Evolutionary conservation across 1,140 invertebrate species (phyloP).

Genomic region (Drosophila burlai): DNA sequence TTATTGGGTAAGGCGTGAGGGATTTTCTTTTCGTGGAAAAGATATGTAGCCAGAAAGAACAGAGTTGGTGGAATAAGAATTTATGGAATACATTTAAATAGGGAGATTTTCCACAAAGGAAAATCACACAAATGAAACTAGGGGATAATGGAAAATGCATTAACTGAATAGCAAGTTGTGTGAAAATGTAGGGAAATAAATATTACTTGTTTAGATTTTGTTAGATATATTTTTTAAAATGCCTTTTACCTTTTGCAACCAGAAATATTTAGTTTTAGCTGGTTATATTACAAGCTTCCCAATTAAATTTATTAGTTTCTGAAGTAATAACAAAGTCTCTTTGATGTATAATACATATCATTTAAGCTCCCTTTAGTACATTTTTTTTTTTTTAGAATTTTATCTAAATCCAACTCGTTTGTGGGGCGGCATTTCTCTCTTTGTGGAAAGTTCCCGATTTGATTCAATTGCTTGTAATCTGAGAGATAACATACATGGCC

Average conservation of each 20-base stretch:
- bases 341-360: too few relatives aligned
- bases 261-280: background rate
- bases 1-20: conserved; percentile 13
- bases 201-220: background rate
- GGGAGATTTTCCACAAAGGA: background rate
- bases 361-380: background rate
- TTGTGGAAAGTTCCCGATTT: conserved; percentile 21
- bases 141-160: background rate
- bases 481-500: background rate
- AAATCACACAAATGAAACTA: background rate
- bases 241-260: too few relatives aligned
- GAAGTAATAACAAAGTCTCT: background rate
- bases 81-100: conserved; percentile 17
- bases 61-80: background rate
- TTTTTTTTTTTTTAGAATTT: background rate
- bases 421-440: background rate
- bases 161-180: background rate
- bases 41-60: background rate
- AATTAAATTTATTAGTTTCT: background rate
- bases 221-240: background rate
- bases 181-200: background rate
- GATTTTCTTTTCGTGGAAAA: conserved; percentile 4
- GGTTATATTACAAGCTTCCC: background rate
- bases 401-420: background rate
- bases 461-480: conserved; percentile 21